Percentiles rank a stretch among this genome's conserved stretches.
Evolutionary conservation across 92 coral and sea anemone species (phyloP).

Genomic region (Bergia puertoricense): DNA sequence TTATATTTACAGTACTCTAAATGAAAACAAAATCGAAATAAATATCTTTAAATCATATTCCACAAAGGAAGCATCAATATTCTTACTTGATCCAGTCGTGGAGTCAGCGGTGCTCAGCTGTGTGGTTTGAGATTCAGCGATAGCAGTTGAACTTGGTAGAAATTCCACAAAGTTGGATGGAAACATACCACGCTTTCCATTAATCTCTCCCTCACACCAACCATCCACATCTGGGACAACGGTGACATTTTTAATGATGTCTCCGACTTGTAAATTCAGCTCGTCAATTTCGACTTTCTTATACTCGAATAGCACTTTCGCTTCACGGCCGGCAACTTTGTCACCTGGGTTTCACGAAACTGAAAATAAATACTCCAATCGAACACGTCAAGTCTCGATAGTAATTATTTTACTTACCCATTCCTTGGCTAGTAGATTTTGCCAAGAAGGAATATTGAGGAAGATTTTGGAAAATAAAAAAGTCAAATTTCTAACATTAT

Average conservation of each 20-base stretch:
- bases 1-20: neutral
- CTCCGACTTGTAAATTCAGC: constrained; percentile 67
- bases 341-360: constrained; percentile 9
- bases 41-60: neutral
- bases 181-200: constrained; percentile 86
- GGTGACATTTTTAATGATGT: constrained; percentile 66
- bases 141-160: constrained; percentile 22
- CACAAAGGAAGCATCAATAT: neutral
- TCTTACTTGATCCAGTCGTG: constrained; percentile 3
- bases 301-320: constrained; percentile 85
- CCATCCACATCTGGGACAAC: constrained; percentile 77
- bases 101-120: constrained; percentile 44
- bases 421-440: neutral
- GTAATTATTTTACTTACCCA: constrained; percentile 11
- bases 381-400: neutral
- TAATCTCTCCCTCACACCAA: constrained; percentile 89
- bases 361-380: neutral
- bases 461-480: constrained; percentile 1
- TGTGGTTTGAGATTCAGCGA: constrained; percentile 23
- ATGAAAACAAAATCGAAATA: constrained; percentile 3
- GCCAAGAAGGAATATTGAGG: neutral
- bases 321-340: constrained; percentile 64
- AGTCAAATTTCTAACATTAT: neutral
- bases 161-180: constrained; percentile 90
- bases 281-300: constrained; percentile 79